Evolutionary conservation across 2,888 invertebrate species (phyloP).

Genomic region (Tetrapedia diversipes): DNA sequence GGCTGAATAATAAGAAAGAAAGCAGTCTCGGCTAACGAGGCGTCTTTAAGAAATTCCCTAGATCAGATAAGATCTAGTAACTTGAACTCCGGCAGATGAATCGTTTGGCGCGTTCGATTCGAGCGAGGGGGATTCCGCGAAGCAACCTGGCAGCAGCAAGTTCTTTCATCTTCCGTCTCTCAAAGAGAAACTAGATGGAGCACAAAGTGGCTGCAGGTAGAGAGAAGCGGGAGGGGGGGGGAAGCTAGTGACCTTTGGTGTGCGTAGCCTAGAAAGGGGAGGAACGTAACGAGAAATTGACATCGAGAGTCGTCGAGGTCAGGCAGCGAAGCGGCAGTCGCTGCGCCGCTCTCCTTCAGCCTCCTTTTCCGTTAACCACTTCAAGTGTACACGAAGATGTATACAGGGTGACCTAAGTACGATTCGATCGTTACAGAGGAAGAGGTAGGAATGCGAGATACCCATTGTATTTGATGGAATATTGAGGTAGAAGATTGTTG

Average conservation of each 20-base stretch:
- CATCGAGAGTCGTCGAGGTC: constrained; percentile 73
- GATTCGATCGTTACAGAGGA: too few relatives aligned
- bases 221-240: neutral
- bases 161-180: constrained; percentile 18
- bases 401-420: too few relatives aligned
- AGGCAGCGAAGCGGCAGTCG: constrained; percentile 83
- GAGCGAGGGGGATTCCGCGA: constrained; percentile 15
- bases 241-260: constrained; percentile 37
- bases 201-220: neutral
- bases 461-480: too few relatives aligned
- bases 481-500: too few relatives aligned
- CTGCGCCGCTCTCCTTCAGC: constrained; percentile 70
- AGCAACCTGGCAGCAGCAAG: constrained; percentile 1
- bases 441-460: too few relatives aligned
- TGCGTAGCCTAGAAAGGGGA: constrained; percentile 62
- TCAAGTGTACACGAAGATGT: too few relatives aligned
- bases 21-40: too few relatives aligned
- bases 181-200: constrained; percentile 14
- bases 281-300: constrained; percentile 76
- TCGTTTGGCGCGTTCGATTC: constrained; percentile 17
- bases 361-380: constrained; percentile 35
- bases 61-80: too few relatives aligned
- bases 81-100: constrained; percentile 2
- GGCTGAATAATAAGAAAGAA: too few relatives aligned
- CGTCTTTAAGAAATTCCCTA: too few relatives aligned